Evolutionary conservation across 2,888 invertebrate genomes (phyloP), one percentile per base, ranked within the genome.

Genomic region (Carpatolechia fugitivella): DNA sequence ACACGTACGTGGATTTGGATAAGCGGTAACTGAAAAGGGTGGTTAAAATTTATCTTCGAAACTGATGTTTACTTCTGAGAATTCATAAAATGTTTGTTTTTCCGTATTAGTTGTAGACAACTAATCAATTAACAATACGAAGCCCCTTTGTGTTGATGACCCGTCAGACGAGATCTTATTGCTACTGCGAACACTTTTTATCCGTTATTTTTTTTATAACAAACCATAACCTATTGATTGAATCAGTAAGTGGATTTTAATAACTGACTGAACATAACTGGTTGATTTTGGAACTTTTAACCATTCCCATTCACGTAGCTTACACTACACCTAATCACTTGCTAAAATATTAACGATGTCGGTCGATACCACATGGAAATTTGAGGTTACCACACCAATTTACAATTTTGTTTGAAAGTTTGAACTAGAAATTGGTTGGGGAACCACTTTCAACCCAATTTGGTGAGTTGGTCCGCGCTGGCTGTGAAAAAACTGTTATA

Each of bases 401-500:
- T 29, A 29, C 7, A 4, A 20, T 35, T 49, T 33, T 36, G 33
- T 49, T 49, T 49, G n/a, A 35, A 18, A 35, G 35, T 49, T 49
- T 49, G 49, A 16, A 35, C 49, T 49, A 49, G 49, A 29, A 44
- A 44, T 49, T 49, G 33, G 49, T 35, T 49, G 20, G 49, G 8
- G 33, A 35, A 35, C 35, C 35, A 35, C 35, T 49, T 35, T 35
- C 31, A 49, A 35, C 16, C 35, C 33, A 49, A 49, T 49, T 49
- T 49, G 49, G 33, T n/a, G 20, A 20, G 35, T 49, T 35, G 20
- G 8, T 35, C 49, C 35, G 8, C 20, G 24, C 8, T 14, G 35
- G 46, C n/a, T 33, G 18, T 14, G 16, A 49, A 49, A 49, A 48
- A 49, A 24, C 24, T 16, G 44, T 49, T 35, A 49, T 49, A 49